Base-by-base conservation (phyloP, 2,888 invertebrate species). In the Brachyptera risi region DNA sequence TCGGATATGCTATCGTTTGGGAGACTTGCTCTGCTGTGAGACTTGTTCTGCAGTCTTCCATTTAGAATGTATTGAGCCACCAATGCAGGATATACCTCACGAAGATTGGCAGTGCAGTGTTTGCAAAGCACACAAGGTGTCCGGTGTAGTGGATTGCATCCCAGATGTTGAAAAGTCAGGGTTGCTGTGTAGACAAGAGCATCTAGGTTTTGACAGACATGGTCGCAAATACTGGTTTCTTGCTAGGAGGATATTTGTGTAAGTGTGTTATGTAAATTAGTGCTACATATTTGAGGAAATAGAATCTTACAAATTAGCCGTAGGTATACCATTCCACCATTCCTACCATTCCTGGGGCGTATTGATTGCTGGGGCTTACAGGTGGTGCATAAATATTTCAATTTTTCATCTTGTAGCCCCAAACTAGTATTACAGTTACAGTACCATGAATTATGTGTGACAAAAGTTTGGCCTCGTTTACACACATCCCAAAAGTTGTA, bases 1-100 rank as follows among this genome's bases (percentile, higher is more conserved):
- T 71, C 81, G 94, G 65, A 88, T 91, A 24, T 96, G 96, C 71
- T 94, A 95, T 75, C 86, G 93, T 63, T 78, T 94, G 60, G 99
- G 98, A 24, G 96, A 97, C 75, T 79, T 99, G 56, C 77, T 99
- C 11, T 97, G 97, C 73, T 99, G 99, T 77, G 98, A 98, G 78
- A 94, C 94, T 2, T 99, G 99, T 72, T 95, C 98, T 19, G 98
- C 98, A 26, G 96, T 97, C 21, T 99, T 94, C 76, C 99, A 99
- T 76, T 80, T 98, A 72, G 92, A 92, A 71, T 99, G 99, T 79
- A 91, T 96, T 57, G 95, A 96, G 73, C 97, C 97, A 57, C 94
- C 96, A 11, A 78, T 98, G 72, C 85, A 88, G 56, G 90, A 96
- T 76, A 95, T 97, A 49, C 97, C 97, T 58, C 90, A 93, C 61